A percentile compares a stretch with the other conserved stretches of the same genome.
phyloP scores from a whole-genome alignment of 2,113 vertebrate species.

The Dasyornis broadbenti region DNA sequence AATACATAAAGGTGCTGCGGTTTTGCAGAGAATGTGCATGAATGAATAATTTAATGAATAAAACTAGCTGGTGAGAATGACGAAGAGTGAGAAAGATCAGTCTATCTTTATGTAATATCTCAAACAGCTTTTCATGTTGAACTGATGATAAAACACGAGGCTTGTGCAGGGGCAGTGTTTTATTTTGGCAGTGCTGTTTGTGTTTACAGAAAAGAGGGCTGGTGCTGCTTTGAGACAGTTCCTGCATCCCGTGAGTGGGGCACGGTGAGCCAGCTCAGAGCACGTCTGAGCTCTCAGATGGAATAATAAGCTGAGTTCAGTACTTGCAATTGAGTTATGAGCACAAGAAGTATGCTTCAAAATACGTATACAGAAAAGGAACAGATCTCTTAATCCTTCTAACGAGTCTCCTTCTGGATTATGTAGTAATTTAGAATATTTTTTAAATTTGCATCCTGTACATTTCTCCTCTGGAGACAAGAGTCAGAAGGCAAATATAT shows the following conservation, averaged over 20 bases:
- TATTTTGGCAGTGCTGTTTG: background rate
- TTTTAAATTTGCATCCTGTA: background rate
- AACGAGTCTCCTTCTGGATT: background rate
- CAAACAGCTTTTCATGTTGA: background rate
- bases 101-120: background rate
- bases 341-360: background rate
- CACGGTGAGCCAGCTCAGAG: background rate
- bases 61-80: background rate
- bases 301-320: background rate
- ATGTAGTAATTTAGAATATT: background rate
- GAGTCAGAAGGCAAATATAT: background rate
- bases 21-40: background rate
- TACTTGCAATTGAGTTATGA: background rate
- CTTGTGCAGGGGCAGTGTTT: background rate
- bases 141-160: background rate
- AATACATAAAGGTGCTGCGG: background rate
- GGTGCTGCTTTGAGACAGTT: background rate
- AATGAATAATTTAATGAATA: too few species aligned
- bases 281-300: background rate
- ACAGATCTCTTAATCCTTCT: background rate
- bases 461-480: background rate
- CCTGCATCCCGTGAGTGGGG: background rate
- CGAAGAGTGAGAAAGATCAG: background rate
- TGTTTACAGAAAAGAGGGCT: background rate
- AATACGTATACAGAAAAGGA: background rate